Evolutionary conservation across 2,797 vertebrate genomes (phyloP).

Genomic region (Hyperoplus lanceolatus): DNA sequence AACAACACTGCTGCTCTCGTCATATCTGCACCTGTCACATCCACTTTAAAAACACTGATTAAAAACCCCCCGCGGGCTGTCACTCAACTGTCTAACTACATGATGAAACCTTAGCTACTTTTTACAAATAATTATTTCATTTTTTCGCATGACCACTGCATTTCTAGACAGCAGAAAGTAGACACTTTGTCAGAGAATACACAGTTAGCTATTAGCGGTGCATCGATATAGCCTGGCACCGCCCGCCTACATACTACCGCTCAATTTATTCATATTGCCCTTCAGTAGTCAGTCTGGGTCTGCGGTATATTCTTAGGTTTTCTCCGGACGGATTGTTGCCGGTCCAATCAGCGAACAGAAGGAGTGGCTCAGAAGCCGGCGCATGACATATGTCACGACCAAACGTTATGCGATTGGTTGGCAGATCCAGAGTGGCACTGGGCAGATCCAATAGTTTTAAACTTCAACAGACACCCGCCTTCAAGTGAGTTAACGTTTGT

Average conservation of each 20-base stretch:
- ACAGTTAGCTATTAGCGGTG: constrained; percentile 55
- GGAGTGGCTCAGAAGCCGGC: too few species aligned
- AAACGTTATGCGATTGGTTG: too few species aligned
- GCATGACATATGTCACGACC: too few species aligned
- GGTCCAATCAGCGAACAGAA: too few species aligned
- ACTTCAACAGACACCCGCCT: too few species aligned
- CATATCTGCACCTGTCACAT: constrained; percentile 47
- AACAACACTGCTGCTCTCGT: constrained; percentile 41
- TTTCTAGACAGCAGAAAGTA: constrained; percentile 37
- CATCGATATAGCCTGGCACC: too few species aligned
- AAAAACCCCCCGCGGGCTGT: constrained; percentile 37
- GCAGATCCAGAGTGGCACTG: too few species aligned
- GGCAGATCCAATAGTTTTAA: too few species aligned
- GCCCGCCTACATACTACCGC: too few species aligned
- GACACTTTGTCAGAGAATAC: constrained; percentile 54
- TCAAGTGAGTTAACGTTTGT: too few species aligned
- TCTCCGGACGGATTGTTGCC: too few species aligned
- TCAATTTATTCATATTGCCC: constrained; percentile 1
- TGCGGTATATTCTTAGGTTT: too few species aligned
- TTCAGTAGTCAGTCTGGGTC: constrained; percentile 29
- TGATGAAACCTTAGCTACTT: constrained; percentile 39
- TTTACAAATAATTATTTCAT: constrained; percentile 18
- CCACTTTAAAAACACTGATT: constrained; percentile 62
- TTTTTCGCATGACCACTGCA: constrained; percentile 18
- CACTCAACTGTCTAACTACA: constrained; percentile 46